phyloP scores from a whole-genome alignment of 2,888 invertebrate species.

The Athetis lepigone region DNA sequence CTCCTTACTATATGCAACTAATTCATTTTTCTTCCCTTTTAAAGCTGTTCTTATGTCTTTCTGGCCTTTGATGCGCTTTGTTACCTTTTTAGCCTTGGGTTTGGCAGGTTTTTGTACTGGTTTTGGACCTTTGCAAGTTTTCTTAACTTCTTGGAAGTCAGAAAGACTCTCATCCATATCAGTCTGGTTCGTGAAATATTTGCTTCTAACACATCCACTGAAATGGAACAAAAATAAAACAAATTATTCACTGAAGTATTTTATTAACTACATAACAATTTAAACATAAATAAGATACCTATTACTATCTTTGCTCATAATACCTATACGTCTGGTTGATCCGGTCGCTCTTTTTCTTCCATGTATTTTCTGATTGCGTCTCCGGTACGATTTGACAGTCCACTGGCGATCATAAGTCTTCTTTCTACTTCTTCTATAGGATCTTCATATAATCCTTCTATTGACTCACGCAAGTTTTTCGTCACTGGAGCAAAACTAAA shows the following conservation, averaged over 20 bases:
- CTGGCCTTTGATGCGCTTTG: conserved; percentile 77
- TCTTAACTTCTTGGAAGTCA: conserved; percentile 82
- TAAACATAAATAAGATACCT: conserved; percentile 64
- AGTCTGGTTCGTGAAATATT: conserved; percentile 77
- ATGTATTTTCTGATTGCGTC: conserved; percentile 71
- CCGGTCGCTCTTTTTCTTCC: conserved; percentile 73
- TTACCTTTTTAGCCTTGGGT: conserved; percentile 68
- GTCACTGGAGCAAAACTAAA: conserved; percentile 76
- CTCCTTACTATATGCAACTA: conserved; percentile 80
- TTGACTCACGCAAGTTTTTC: conserved; percentile 72
- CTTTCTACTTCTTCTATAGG: conserved; percentile 85
- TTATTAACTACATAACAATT: conserved; percentile 55
- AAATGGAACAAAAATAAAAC: conserved; percentile 76
- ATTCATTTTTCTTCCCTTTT: conserved; percentile 79
- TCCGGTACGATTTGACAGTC: conserved; percentile 73
- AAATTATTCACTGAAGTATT: conserved; percentile 55
- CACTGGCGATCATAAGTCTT: conserved; percentile 79
- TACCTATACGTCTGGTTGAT: conserved; percentile 77
- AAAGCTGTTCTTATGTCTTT: conserved; percentile 82
- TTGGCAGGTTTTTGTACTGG: conserved; percentile 59
- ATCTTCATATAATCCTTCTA: conserved; percentile 80
- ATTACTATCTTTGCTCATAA: conserved; percentile 73
- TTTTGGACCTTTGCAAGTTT: conserved; percentile 73
- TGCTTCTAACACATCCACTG: conserved; percentile 75
- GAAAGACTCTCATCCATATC: conserved; percentile 85